phyloP scores from a whole-genome alignment of 2,888 invertebrate genomes.

The Drosophila emarginata region DNA sequence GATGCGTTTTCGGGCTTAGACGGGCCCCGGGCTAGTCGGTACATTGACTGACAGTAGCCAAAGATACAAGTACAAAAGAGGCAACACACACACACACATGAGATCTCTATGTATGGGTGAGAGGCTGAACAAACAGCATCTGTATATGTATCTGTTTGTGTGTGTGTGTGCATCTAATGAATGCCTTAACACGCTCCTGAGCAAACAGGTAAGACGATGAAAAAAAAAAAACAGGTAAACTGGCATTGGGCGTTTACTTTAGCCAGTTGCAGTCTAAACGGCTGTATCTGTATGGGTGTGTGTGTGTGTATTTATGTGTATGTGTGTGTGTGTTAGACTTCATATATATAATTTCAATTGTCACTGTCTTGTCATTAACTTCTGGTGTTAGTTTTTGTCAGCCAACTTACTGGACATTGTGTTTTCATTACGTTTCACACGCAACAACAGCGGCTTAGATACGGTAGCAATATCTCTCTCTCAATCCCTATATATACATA shows the following conservation, averaged over 20 bases:
- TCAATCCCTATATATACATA: no score
- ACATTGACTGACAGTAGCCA: conserved; percentile 45
- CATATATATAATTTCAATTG: conserved; percentile 67
- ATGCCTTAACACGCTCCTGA: conserved; percentile 70
- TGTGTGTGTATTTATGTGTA: conserved; percentile 14
- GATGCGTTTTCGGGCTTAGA: conserved; percentile 42
- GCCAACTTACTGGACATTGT: conserved; percentile 41
- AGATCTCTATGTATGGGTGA: conserved; percentile 28
- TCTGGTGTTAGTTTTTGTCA: conserved; percentile 68
- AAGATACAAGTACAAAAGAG: conserved; percentile 34
- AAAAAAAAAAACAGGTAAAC: conserved; percentile 39
- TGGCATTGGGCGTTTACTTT: conserved; percentile 70
- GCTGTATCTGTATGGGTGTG: background rate
- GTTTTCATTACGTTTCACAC: conserved; percentile 69
- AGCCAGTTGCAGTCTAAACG: conserved; percentile 47
- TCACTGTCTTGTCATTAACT: conserved; percentile 78
- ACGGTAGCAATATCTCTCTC: conserved; percentile 53
- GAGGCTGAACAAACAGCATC: conserved; percentile 51
- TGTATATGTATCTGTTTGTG: conserved; percentile 7
- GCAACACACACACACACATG: conserved; percentile 3
- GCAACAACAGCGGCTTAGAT: conserved; percentile 62
- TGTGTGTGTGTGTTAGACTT: conserved; percentile 31
- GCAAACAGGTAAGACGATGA: conserved; percentile 70
- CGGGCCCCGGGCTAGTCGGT: conserved; percentile 49
- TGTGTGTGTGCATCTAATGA: conserved; percentile 58